A percentile compares a stretch with the other conserved stretches of the same genome.
Evolutionary conservation across 2,113 vertebrate species (phyloP).

Genomic region (Poeciliopsis retropinna): DNA sequence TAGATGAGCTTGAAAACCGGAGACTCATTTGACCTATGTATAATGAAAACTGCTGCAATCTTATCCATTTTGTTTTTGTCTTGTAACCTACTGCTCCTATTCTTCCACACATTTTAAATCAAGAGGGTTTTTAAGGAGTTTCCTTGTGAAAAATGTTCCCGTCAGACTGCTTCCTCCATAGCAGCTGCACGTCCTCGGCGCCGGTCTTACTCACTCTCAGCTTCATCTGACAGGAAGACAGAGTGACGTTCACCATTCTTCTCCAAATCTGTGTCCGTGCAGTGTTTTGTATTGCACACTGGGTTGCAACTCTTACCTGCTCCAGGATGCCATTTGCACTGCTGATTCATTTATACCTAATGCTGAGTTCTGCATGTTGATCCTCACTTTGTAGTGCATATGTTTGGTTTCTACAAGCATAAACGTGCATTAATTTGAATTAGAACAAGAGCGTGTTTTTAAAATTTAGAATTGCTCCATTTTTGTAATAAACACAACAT

Average conservation of each 20-base stretch:
- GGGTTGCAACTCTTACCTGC: slow-evolving; percentile 3
- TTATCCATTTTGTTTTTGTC: too few species aligned
- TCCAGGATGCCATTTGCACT: neutral
- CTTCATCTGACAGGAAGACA: neutral
- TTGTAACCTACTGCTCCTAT: too few species aligned
- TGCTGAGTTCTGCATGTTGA: neutral
- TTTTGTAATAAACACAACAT: neutral
- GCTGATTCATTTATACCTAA: neutral
- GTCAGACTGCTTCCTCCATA: neutral
- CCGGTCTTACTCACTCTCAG: neutral
- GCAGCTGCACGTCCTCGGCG: neutral
- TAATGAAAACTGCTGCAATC: too few species aligned
- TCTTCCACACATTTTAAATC: too few species aligned
- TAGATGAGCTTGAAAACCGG: too few species aligned
- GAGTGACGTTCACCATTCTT: neutral
- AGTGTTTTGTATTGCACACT: neutral
- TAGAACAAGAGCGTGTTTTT: neutral
- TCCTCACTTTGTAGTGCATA: slow-evolving; percentile 2
- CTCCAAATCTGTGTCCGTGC: neutral
- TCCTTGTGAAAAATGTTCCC: neutral
- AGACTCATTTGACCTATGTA: too few species aligned
- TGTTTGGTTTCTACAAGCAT: too few species aligned
- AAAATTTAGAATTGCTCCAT: too few species aligned
- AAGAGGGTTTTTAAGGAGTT: neutral
- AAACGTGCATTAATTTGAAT: neutral